Evolutionary conservation across 2,888 invertebrate species (phyloP), one percentile per base, ranked within the genome.

Genomic region (Lithosia quadra): DNA sequence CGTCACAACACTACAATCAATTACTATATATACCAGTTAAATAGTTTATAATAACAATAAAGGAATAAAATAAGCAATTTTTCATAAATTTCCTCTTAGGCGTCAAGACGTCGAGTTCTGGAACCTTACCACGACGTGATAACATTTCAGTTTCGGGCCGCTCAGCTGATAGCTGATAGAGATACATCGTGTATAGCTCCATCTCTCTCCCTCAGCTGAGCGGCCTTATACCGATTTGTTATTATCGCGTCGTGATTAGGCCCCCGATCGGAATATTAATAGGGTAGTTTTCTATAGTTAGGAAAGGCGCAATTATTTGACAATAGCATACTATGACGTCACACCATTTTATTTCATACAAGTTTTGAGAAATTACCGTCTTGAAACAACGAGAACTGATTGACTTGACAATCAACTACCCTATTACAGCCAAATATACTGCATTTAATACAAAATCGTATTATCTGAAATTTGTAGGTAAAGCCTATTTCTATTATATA

Each of bases 401-500:
- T 56, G 56, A 24, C 13, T 24, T 24, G 5, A 56, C 15, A 22
- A 24, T 24, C 18, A n/a, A 21, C 21, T 60, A 36, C 34, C n/a
- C 21, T 36, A 49, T 33, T 15, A 34, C 49, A 43, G 22, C 49
- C 49, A 65, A 49, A 53, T 65, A 24, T 36, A 39, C 24, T 39
- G 64, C 13, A 56, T 56, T 22, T n/a, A 43, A 56, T 56, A 8
- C 49, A 69, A 73, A 77, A 64, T 58, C 18, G 62, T 55, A 71
- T 61, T 73, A 63, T 65, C 39, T 65, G 68, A 68, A 73, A 68
- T 69, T 36, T 72, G 65, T 71, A 49, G 49, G 49, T 49, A 15
- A 68, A 72, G 58, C 59, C 74, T 77, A 73, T 62, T 33, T 67
- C 65, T 72, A 68, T 33, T 22, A 68, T 68, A 79, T 64, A 56